Conservation (phyloP, 2,888 invertebrate species). For the Polylopha cassiicola region DNA sequence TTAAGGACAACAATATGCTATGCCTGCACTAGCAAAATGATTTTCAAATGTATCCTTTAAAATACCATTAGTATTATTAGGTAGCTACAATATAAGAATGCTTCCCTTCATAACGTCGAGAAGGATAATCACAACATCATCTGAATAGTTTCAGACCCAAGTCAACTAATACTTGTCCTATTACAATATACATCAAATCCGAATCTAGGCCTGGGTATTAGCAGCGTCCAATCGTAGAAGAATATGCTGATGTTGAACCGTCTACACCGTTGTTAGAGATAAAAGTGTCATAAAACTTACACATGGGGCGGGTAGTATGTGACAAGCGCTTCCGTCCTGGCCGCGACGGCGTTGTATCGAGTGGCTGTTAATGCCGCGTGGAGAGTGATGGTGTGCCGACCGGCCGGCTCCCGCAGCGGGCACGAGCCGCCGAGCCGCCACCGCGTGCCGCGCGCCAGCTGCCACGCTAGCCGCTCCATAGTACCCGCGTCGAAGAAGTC, state of each 20-base stretch:
- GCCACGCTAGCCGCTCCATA: constrained; percentile 94
- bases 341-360: constrained; percentile 68
- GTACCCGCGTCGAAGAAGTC: constrained; percentile 95
- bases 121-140: too few relatives aligned
- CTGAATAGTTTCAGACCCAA: too few relatives aligned
- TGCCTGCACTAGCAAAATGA: too few relatives aligned
- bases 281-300: constrained; percentile 86
- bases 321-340: constrained; percentile 82
- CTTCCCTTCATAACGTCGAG: too few relatives aligned
- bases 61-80: background rate
- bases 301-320: constrained; percentile 91
- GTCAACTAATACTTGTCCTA: too few relatives aligned
- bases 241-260: background rate
- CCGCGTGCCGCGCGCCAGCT: constrained; percentile 81
- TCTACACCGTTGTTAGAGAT: too few relatives aligned
- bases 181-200: too few relatives aligned
- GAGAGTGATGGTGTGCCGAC: constrained; percentile 79
- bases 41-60: background rate
- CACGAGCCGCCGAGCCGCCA: constrained; percentile 77
- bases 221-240: too few relatives aligned
- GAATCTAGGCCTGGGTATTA: too few relatives aligned
- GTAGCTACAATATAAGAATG: too few relatives aligned
- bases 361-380: constrained; percentile 73
- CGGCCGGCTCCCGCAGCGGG: constrained; percentile 52
- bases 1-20: too few relatives aligned